phyloP scores from a whole-genome alignment of 2,797 vertebrate genomes.

The Pseudopleuronectes americanus region DNA sequence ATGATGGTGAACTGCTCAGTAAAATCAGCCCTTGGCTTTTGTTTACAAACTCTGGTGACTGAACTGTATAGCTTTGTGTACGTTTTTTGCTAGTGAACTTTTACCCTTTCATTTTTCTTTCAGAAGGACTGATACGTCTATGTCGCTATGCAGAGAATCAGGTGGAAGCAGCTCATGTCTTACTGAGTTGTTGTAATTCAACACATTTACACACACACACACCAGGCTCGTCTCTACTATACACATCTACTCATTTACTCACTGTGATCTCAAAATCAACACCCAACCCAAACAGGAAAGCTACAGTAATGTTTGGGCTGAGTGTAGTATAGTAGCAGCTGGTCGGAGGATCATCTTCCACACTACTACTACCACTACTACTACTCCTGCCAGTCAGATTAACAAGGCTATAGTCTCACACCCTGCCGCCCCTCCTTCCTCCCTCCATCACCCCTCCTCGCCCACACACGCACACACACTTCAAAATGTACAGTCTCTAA shows the following conservation, averaged over 20 bases:
- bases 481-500: conserved; percentile 68
- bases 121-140: conserved; percentile 10
- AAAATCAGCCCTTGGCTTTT: background rate
- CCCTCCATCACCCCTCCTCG: conserved; percentile 26
- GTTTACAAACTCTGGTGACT: background rate
- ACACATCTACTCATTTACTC: conserved; percentile 33
- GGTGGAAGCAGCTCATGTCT: background rate
- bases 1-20: background rate
- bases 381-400: conserved; percentile 68
- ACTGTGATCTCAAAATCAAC: conserved; percentile 37
- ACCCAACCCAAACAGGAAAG: conserved; percentile 25
- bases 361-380: too few relatives aligned
- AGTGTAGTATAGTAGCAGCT: conserved; percentile 62
- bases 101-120: conserved; percentile 18
- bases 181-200: background rate
- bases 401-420: conserved; percentile 58
- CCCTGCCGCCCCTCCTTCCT: conserved; percentile 38
- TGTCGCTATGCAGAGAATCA: conserved; percentile 7
- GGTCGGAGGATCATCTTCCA: conserved; percentile 70
- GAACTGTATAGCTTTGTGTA: background rate
- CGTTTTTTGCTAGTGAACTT: background rate
- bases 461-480: conserved; percentile 35
- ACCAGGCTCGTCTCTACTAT: conserved; percentile 1
- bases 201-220: background rate
- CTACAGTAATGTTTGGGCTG: conserved; percentile 29